phyloP scores from a whole-genome alignment of 2,797 vertebrate genomes.

The Euthynnus affinis region DNA sequence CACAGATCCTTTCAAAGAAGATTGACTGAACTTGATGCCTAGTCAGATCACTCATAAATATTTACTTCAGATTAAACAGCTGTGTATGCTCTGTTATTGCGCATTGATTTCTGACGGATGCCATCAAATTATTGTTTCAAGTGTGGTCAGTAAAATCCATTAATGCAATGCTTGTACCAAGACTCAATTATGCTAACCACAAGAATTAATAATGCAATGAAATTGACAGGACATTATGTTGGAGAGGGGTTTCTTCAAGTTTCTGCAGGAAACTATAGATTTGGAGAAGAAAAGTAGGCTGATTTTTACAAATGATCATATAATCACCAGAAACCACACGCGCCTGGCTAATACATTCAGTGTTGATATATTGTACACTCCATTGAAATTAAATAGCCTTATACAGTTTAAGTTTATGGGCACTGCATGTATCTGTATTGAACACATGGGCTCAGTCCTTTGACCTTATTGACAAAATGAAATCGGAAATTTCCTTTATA shows the following conservation, averaged over 20 bases:
- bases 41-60: slow-evolving; percentile 99
- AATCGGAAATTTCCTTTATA: slow-evolving; percentile 89
- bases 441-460: slow-evolving; percentile 80
- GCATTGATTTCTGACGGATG: slow-evolving; percentile 93
- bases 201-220: slow-evolving; percentile 76
- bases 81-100: slow-evolving; percentile 92
- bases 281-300: neutral
- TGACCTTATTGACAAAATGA: slow-evolving; percentile 88
- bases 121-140: slow-evolving; percentile 85
- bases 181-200: slow-evolving; percentile 72
- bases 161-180: slow-evolving; percentile 67
- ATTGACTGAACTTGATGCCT: slow-evolving; percentile 97
- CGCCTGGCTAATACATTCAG: slow-evolving; percentile 5
- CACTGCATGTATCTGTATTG: slow-evolving; percentile 75
- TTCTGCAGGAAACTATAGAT: slow-evolving; percentile 22
- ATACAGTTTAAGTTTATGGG: slow-evolving; percentile 60
- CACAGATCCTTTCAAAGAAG: slow-evolving; percentile 95
- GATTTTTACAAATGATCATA: slow-evolving; percentile 32
- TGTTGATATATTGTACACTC: slow-evolving; percentile 5
- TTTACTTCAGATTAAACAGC: slow-evolving; percentile 96
- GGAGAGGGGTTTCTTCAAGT: slow-evolving; percentile 27
- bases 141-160: slow-evolving; percentile 79
- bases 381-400: slow-evolving; percentile 45
- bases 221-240: slow-evolving; percentile 46
- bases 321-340: slow-evolving; percentile 25